These are phyloP conservation scores for Eptatretus burgeri DNA, from an alignment of 2,113 vertebrate species.

Conservation along the genomic window DNA sequence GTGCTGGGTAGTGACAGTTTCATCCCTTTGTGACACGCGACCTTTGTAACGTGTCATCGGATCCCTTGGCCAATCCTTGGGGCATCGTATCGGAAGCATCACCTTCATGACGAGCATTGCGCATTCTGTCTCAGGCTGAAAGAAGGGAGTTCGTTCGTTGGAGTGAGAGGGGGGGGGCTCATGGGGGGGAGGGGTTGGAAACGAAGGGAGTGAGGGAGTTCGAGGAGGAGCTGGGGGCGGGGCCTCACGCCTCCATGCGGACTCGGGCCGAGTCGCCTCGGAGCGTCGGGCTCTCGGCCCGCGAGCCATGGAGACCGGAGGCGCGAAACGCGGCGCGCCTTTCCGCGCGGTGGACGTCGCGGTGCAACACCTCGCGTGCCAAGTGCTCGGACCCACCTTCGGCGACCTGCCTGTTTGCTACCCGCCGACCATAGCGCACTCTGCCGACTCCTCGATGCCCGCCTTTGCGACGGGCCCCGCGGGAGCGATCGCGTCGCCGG, in stretches of 20 bases:
- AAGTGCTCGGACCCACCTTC: not conserved
- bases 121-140: no score
- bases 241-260: not conserved
- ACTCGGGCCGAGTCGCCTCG: not conserved
- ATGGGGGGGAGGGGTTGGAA: not conserved
- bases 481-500: not conserved
- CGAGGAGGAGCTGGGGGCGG: slow-evolving; percentile 4
- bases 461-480: not conserved
- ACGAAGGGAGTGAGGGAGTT: not conserved
- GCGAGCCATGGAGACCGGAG: not conserved
- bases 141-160: not conserved
- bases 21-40: no score
- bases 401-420: slow-evolving; percentile 1
- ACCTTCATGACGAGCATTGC: no score
- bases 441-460: not conserved
- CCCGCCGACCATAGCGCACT: not conserved
- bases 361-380: slow-evolving; percentile 5
- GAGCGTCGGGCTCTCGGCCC: no score
- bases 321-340: slow-evolving; percentile 1
- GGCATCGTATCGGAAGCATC: no score
- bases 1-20: not conserved
- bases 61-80: no score
- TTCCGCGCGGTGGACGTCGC: slow-evolving; percentile 1
- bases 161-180: not conserved
- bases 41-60: no score